Evolutionary conservation across 2,888 invertebrate genomes (phyloP), one percentile per base, ranked within the genome.

Genomic region (Troilus luridus): DNA sequence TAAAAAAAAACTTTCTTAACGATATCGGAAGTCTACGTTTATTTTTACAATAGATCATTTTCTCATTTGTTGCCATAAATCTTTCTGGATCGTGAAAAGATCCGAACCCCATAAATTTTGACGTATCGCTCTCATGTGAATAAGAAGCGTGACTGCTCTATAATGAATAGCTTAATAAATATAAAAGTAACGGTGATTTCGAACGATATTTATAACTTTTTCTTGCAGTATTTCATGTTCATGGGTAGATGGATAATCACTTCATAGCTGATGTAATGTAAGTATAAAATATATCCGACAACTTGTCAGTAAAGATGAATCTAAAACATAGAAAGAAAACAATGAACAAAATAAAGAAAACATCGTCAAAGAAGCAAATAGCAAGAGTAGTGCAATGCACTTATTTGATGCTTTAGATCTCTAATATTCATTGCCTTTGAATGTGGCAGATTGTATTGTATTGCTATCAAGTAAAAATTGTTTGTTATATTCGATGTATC

Each of bases 151-250:
- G 72, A 77, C 72, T 77, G 17, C 72, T 77, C 72, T 21, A 41
- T 77, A 77, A 77, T 77, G 72, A 77, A 77, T 77, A 41, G 72
- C 72, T 41, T 41, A 77, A 77, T 77, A 77, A 77, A 77, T 77
- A 77, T 77, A 41, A 41, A 77, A 77, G 72, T 77, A 77, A 77
- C 72, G 72, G 72, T 77, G 17, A 77, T 41, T 17, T 27, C 27
- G 27, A 77, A 41, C 27, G 21, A 41, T 24, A 77, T 77, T 67
- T 77, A 77, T 41, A 77, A 8, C 12, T 8, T 41, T 41, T 8
- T 41, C 41, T 17, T 27, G 12, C 24, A 67, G 11, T 67, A 12
- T 64, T 64, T 67, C 12, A 67, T 67, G 67, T 24, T 12, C 8
- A 67, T 12, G 67, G n/a, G n/a, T 67, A 11, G 60, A 11, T 60